Evolutionary conservation across 2,113 vertebrate species (phyloP), one percentile per base, ranked within the genome.

Genomic region (Campylomormyrus tamandua): DNA sequence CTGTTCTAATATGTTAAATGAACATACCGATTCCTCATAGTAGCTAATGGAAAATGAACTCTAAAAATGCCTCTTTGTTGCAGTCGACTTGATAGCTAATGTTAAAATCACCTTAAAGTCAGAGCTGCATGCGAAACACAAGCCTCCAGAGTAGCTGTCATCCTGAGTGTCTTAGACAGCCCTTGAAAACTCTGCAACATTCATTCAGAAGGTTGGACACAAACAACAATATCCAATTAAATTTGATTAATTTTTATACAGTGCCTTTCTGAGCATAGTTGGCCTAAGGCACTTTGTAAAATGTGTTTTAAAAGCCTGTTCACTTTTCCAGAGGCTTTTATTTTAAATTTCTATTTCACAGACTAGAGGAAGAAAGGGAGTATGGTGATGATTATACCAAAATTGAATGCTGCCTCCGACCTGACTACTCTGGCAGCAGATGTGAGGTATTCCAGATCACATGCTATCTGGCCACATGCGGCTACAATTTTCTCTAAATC

Each of bases 401-500:
- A 70, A 70, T 70, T 70, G 62, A 70, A 80, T 35, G 74, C 13
- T 80, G 13, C 74, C 74, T 80, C 74, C 31, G 17, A 42, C 13
- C 13, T 17, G 74, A 17, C 35, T 80, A 42, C 74, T 35, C 31
- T 19, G 35, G 17, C 74, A 80, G 74, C 35, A 80, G 74, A 42
- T 39, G 13, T 39, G 74, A 80, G 74, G 35, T 42, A 35, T 80
- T 80, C 31, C 11, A 39, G 74, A 80, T 80, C 62, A 19, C 35
- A 42, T 80, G 74, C 31, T 80, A 80, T 42, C 35, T 39, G 35
- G 39, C 31, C 74, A 80, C 74, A 80, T 80, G 35, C 35, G 15
- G 74, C 74, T 80, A 19, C 74, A 80, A 80, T 80, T 80, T 80
- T 80, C 74, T 80, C 74, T 80, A 19, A 80, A 42, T 80, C 74